Conservation (phyloP, 1,140 invertebrate genomes). For the Teleopsis dalmanni region DNA sequence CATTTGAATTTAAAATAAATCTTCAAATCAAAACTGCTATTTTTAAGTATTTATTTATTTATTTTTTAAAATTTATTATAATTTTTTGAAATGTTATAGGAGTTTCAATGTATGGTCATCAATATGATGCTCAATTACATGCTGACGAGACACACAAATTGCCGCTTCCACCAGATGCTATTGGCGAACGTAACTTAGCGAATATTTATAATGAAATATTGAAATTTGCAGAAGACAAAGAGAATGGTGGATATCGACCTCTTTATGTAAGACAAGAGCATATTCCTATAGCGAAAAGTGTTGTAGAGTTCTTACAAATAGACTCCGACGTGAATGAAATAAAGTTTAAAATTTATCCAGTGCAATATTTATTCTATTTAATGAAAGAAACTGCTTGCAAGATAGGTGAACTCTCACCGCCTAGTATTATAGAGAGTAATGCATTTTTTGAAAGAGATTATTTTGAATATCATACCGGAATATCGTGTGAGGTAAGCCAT, state of each 20-base stretch:
- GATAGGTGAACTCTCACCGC: conserved; percentile 12
- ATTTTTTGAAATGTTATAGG: background rate
- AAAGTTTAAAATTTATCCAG: conserved; percentile 22
- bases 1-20: background rate
- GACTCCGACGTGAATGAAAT: background rate
- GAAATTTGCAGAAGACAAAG: conserved; percentile 9
- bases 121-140: conserved; percentile 23
- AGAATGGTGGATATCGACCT: conserved; percentile 10
- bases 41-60: too few species aligned
- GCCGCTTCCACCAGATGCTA: conserved; percentile 29
- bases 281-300: conserved; percentile 24
- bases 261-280: conserved; percentile 23
- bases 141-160: conserved; percentile 21
- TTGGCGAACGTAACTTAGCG: conserved; percentile 27
- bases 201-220: conserved; percentile 24
- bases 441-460: conserved; percentile 20
- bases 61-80: background rate
- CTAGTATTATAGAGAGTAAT: conserved; percentile 19
- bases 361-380: conserved; percentile 27
- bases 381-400: conserved; percentile 23
- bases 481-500: conserved; percentile 25
- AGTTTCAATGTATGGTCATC: conserved; percentile 22
- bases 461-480: conserved; percentile 24
- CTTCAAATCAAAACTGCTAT: too few species aligned
- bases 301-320: conserved; percentile 22